Evolutionary conservation across 2,888 invertebrate genomes (phyloP), one percentile per base, ranked within the genome.

Genomic region (Morinoia aosen): DNA sequence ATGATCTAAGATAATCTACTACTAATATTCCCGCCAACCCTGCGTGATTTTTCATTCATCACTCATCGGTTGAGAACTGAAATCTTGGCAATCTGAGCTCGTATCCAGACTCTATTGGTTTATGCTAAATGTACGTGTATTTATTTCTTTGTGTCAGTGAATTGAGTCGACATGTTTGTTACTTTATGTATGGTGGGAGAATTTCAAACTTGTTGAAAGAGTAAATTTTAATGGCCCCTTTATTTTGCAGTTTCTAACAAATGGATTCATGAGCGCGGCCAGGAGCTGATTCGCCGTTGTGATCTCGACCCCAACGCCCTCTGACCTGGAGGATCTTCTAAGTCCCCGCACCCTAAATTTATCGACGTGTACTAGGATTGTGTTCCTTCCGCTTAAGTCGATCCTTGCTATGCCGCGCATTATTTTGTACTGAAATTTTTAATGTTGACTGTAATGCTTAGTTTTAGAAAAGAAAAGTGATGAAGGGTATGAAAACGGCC

Each of bases 211-310:
- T 76, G 8, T 2, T 76, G 19, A 76, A 4, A 5, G 48, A 48
- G 48, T 48, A 48, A 48, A 48, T 48, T 48, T 48, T 48, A 48
- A 48, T 4, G 5, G 5, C 48, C 39, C n/a, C 95, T 95, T 48
- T 94, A 40, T 95, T 64, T 98, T 98, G 95, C 97, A 98, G 98
- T 98, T 58, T 98, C 98, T 40, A 99, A 99, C 97, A 99, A 99
- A 97, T 99, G 99, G 99, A 98, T 99, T 95, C 99, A 99, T 97
- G 99, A 99, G 97, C 97, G 98, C 96, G 99, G 99, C 0, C 99
- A 99, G 97, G 99, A 99, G 97, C 98, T 99, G 97, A 97, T 97
- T 64, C 97, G 98, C 95, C 98, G 98, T 0, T 98, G 98, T 96
- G 88, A 40, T 58, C 61, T 96, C 57, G 61, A 96, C 56, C 48